These are phyloP conservation scores for Garrulus glandarius DNA, from an alignment of 2,797 vertebrate species.

Conservation along the genomic window DNA sequence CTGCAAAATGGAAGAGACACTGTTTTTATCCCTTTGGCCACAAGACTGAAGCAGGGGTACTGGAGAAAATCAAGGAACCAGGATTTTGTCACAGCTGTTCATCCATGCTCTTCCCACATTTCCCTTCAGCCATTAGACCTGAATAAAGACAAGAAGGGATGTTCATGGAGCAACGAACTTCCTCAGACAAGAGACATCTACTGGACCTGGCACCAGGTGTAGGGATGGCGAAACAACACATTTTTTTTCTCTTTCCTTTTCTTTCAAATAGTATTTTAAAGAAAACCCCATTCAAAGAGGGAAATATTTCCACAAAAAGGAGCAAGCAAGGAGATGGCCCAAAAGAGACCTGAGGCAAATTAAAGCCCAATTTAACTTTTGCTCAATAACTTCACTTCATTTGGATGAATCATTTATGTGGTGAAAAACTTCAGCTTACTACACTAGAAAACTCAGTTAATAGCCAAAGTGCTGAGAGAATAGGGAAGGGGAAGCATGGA, in stretches of 20 bases:
- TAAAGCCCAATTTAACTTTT: slow-evolving; percentile 75
- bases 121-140: not conserved
- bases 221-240: not conserved
- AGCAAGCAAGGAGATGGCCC: slow-evolving; percentile 32
- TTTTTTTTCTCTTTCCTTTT: not conserved
- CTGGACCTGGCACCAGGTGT: not conserved
- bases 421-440: slow-evolving; percentile 65
- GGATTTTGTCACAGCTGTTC: not conserved
- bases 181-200: not conserved
- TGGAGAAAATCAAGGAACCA: not conserved
- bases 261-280: slow-evolving; percentile 14
- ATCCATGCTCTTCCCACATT: not conserved
- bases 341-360: slow-evolving; percentile 69
- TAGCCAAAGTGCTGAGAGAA: slow-evolving; percentile 47
- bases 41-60: not conserved
- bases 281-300: not conserved
- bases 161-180: not conserved
- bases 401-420: slow-evolving; percentile 72
- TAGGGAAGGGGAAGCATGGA: not conserved
- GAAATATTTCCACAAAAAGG: slow-evolving; percentile 45
- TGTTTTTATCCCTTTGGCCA: not conserved
- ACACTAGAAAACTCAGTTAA: slow-evolving; percentile 60
- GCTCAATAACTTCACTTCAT: slow-evolving; percentile 73
- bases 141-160: not conserved
- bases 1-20: not conserved